phyloP scores from a whole-genome alignment of 53 echinoderm and acorn worm species.

The Arbacia lixula region DNA sequence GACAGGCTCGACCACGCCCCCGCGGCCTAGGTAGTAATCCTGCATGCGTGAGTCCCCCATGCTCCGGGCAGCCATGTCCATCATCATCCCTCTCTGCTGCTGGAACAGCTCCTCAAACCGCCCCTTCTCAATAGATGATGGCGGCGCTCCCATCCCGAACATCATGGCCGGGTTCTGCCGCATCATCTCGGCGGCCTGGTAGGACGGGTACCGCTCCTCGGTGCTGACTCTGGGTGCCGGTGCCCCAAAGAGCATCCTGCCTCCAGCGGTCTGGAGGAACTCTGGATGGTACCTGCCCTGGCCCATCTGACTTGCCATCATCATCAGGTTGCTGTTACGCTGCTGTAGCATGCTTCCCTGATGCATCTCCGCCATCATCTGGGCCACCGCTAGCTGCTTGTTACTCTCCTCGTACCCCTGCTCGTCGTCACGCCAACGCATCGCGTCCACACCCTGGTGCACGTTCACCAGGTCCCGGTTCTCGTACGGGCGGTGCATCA shows the following conservation, averaged over 20 bases:
- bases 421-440: conserved; percentile 52
- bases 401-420: conserved; percentile 31
- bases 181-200: conserved; percentile 54
- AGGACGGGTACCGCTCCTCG: conserved; percentile 29
- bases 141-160: conserved; percentile 40
- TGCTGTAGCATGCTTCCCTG: conserved; percentile 56
- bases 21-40: conserved; percentile 36
- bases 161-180: conserved; percentile 51
- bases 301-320: conserved; percentile 53
- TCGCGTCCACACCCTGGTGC: conserved; percentile 41
- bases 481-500: conserved; percentile 52
- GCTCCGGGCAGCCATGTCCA: conserved; percentile 51
- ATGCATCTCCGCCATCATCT: conserved; percentile 61
- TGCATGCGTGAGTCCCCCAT: conserved; percentile 48
- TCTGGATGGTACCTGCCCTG: conserved; percentile 52
- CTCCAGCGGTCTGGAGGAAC: conserved; percentile 38
- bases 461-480: conserved; percentile 29
- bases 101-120: conserved; percentile 47
- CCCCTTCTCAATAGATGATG: conserved; percentile 33
- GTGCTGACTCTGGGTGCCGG: conserved; percentile 47
- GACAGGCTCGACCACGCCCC: conserved; percentile 28
- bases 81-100: conserved; percentile 53
- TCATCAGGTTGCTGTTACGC: conserved; percentile 54
- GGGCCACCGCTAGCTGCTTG: conserved; percentile 52
- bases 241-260: conserved; percentile 52